Percentiles rank a stretch among this genome's conserved stretches.
phyloP scores from a whole-genome alignment of 2,888 invertebrate species.

The Aradus depressus region DNA sequence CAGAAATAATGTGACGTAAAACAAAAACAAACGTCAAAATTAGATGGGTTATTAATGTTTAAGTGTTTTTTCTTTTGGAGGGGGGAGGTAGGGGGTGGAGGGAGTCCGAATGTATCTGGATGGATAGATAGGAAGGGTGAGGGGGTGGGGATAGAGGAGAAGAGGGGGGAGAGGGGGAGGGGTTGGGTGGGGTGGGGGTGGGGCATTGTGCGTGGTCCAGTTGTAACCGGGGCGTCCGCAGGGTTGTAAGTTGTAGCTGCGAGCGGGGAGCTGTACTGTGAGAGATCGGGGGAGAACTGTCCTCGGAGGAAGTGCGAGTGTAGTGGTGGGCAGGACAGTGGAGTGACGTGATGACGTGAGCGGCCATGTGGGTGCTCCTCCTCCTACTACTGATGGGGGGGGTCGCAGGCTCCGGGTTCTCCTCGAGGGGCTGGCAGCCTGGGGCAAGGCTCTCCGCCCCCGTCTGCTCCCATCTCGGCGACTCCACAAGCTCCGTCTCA shows the following conservation, averaged over 20 bases:
- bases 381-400: slow-evolving; percentile 11
- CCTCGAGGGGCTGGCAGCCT: slow-evolving; percentile 18
- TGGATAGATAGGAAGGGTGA: slow-evolving; percentile 31
- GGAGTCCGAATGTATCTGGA: slow-evolving; percentile 32
- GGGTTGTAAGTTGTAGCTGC: slow-evolving; percentile 1
- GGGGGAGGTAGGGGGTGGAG: slow-evolving; percentile 6
- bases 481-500: slow-evolving; percentile 42
- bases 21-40: no score
- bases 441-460: no score
- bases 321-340: slow-evolving; percentile 2
- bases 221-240: slow-evolving; percentile 16
- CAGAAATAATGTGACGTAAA: no score
- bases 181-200: slow-evolving; percentile 9
- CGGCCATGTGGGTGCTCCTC: slow-evolving; percentile 14
- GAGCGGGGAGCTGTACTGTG: neutral
- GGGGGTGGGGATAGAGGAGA: slow-evolving; percentile 21
- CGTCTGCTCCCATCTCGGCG: slow-evolving; percentile 31
- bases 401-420: slow-evolving; percentile 17
- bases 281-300: neutral
- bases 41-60: no score
- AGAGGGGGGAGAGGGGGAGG: slow-evolving; percentile 7
- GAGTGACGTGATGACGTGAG: slow-evolving; percentile 15
- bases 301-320: neutral
- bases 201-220: slow-evolving; percentile 20
- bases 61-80: neutral